These are phyloP conservation scores for Aphis craccivora DNA, from an alignment of 1,140 invertebrate species.

Conservation along the genomic window DNA sequence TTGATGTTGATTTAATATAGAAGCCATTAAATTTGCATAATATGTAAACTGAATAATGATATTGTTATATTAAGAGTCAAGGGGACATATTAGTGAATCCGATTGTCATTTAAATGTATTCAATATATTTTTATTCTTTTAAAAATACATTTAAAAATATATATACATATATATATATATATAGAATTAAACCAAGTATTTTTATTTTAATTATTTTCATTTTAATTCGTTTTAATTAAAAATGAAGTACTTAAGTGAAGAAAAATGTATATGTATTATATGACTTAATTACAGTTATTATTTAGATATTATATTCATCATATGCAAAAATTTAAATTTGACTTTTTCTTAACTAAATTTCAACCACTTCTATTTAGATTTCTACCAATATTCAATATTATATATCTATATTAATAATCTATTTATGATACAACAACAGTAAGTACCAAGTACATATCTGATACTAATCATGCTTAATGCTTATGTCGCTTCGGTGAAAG, in stretches of 20 bases:
- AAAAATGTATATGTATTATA: background rate
- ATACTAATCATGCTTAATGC: background rate
- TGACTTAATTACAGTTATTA: background rate
- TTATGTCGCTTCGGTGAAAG: background rate
- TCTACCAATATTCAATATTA: no score
- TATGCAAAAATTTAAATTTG: background rate
- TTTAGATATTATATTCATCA: background rate
- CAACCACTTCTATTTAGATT: background rate
- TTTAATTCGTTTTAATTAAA: background rate
- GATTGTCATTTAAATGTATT: background rate
- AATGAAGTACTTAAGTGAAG: background rate
- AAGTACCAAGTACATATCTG: background rate
- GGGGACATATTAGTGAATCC: background rate
- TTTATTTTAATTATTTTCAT: background rate
- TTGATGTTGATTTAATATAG: background rate
- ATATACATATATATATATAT: background rate
- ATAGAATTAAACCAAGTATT: background rate
- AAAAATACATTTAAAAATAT: background rate
- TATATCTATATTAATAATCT: background rate
- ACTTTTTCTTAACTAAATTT: background rate
- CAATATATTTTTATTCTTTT: background rate
- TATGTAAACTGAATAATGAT: background rate
- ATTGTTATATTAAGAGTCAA: background rate
- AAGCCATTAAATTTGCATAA: background rate
- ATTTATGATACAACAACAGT: background rate